Evolutionary conservation across 2,888 invertebrate species (phyloP), one percentile per base, ranked within the genome.

Genomic region (Baccha elongata): DNA sequence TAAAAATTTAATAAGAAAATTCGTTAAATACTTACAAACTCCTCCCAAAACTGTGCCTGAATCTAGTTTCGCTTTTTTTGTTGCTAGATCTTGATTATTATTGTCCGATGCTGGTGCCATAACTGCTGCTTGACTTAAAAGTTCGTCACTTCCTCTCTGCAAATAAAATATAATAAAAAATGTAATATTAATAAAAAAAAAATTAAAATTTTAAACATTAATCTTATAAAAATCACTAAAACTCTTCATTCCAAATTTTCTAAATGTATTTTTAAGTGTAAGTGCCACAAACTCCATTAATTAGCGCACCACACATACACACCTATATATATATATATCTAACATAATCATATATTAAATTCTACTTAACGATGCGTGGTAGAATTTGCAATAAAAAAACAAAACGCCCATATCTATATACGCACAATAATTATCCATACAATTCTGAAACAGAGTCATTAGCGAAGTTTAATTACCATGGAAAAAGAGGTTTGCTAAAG

Each of bases 81-180:
- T 96, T 90, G 98, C 98, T 88, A 94, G 94, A 92, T 95, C 95
- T 90, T 95, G 95, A 92, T 98, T 98, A 92, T 97, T 98, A 93
- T 97, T 97, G 92, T 98, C 97, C 92, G 97, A 97, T 92, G 96
- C 96, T 89, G 96, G 96, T 92, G 96, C 96, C 95, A 97, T 97
- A 91, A 98, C 96, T 93, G 96, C 96, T 92, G 96, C 96, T 93
- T 97, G 97, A 92, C 97, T 97, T 92, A 98, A 94, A 92, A 98
- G 95, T 94, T 98, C 98, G 95, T 98, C 98, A 91, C 97, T 97
- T 93, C 98, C 98, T 93, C 98, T 96, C 98, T 98, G 95, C 64
- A 94, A 93, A 88, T 81, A 85, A 71, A 85, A 74, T n/a, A 69
- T 55, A 53, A 67, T 79, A 60, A 65, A 60, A 55, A 62, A 85